Evolutionary conservation across 2,113 vertebrate genomes (phyloP).

Genomic region (Ifrita kowaldi): DNA sequence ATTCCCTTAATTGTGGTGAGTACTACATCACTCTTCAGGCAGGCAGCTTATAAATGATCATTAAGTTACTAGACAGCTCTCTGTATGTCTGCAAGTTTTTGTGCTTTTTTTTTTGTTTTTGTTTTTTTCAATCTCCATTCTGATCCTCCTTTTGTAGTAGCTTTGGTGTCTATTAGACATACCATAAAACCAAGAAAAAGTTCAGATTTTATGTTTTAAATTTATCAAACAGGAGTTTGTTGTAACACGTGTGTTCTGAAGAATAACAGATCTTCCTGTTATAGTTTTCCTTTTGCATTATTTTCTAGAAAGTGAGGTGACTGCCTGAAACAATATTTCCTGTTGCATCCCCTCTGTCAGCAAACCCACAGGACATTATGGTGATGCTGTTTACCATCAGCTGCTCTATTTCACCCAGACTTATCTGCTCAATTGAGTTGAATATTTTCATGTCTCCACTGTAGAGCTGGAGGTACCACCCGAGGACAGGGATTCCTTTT

Average conservation of each 20-base stretch:
- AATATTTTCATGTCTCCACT: background rate
- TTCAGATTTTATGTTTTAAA: background rate
- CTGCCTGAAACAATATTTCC: background rate
- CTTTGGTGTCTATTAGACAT: background rate
- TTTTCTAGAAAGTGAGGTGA: background rate
- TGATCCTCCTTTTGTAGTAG: background rate
- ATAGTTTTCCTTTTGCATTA: background rate
- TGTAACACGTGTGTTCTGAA: accelerated
- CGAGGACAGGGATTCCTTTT: background rate
- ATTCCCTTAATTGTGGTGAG: background rate
- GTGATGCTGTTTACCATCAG: background rate
- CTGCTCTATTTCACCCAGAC: background rate
- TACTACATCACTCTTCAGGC: background rate
- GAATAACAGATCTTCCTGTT: background rate
- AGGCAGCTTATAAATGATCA: background rate
- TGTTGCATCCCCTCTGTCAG: background rate
- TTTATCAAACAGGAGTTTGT: background rate
- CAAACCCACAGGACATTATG: background rate
- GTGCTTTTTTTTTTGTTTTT: too few relatives aligned
- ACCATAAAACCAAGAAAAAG: background rate
- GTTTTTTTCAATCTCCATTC: background rate
- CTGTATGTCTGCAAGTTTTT: background rate
- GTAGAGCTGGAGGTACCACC: background rate
- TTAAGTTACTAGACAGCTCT: background rate
- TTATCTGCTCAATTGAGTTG: background rate